Conservation (phyloP, 2,113 vertebrate genomes). For the Euleptes europaea region DNA sequence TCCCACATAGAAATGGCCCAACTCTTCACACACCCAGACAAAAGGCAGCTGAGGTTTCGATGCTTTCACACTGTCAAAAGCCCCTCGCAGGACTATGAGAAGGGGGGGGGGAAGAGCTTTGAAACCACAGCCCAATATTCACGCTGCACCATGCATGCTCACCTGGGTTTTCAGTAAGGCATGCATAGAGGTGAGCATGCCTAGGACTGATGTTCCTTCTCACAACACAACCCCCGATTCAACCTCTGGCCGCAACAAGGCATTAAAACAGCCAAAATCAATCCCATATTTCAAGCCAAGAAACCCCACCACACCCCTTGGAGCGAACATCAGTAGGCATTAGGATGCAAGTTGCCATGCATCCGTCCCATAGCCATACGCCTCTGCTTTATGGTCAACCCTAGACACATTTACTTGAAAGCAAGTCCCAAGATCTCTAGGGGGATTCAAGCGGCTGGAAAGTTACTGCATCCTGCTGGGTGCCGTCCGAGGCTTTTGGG, state of each 20-base stretch:
- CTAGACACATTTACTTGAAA: not conserved
- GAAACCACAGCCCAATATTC: not conserved
- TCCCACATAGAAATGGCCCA: no score
- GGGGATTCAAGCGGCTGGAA: rapidly evolving
- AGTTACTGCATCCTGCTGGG: not conserved
- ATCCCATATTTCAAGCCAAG: not conserved
- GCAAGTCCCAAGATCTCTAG: no score
- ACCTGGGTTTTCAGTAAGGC: not conserved
- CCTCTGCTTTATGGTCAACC: not conserved
- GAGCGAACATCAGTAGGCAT: not conserved
- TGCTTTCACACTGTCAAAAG: not conserved
- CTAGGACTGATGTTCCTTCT: not conserved
- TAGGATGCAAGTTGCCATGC: not conserved
- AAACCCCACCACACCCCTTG: no score
- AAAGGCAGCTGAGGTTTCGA: not conserved
- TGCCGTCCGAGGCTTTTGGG: not conserved
- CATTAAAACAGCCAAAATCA: not conserved
- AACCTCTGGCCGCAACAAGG: not conserved
- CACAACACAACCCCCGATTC: constrained; percentile 3
- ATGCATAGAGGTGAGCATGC: not conserved
- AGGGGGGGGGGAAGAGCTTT: not conserved
- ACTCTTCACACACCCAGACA: not conserved
- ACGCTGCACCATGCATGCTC: not conserved
- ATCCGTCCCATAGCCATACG: rapidly evolving
- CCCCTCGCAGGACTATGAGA: not conserved